Conservation (phyloP, 2,113 vertebrate genomes). For the Tonatia bakeri region DNA sequence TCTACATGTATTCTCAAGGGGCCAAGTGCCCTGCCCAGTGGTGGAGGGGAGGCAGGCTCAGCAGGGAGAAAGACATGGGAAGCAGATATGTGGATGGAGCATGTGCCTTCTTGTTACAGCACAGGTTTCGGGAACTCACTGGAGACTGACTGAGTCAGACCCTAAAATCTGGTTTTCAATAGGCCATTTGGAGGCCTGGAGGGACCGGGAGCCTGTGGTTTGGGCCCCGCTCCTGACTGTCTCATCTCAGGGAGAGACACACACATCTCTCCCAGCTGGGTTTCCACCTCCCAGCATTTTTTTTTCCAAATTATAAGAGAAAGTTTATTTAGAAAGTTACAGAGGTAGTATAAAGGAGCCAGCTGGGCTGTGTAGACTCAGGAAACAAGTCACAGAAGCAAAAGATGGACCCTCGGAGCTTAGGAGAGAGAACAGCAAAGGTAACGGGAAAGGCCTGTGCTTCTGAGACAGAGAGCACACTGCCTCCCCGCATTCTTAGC, state of each 20-base stretch:
- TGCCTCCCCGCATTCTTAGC: background rate
- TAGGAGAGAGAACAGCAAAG: no score
- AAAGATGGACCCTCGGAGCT: no score
- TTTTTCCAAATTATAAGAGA: background rate
- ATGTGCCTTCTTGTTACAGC: background rate
- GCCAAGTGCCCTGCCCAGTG: background rate
- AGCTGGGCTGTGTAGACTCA: no score
- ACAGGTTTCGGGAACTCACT: background rate
- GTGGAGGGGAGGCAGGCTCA: background rate
- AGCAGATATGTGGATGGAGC: background rate
- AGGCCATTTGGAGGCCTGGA: background rate
- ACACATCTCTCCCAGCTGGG: background rate
- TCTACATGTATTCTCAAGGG: background rate
- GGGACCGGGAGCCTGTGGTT: background rate
- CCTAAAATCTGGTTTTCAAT: background rate
- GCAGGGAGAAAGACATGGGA: background rate
- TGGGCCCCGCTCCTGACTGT: background rate
- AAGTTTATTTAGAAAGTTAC: no score
- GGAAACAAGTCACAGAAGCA: no score
- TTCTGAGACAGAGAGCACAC: no score
- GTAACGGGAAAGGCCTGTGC: no score
- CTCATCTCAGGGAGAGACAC: background rate
- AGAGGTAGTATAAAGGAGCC: no score
- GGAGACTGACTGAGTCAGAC: background rate
- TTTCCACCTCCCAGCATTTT: background rate